Conservation (phyloP, 2,797 vertebrate genomes). For the Esox masquinongy region DNA sequence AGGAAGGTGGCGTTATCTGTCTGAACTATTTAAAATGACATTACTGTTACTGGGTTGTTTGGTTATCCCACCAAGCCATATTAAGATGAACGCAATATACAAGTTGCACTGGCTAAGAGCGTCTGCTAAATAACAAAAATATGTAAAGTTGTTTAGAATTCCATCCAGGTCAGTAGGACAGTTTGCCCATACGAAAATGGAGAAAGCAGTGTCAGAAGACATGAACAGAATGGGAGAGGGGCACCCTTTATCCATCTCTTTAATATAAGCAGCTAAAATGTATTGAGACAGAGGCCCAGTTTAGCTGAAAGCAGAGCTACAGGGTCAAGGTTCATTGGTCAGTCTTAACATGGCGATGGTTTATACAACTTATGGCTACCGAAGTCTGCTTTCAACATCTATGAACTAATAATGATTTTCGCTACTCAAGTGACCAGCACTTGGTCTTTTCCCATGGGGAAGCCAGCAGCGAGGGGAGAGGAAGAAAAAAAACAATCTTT, state of each 20-base stretch:
- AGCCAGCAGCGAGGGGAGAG: too few relatives aligned
- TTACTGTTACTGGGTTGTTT: too few relatives aligned
- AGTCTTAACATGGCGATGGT: neutral
- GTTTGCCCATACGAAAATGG: neutral
- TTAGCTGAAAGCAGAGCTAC: neutral
- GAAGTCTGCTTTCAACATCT: neutral
- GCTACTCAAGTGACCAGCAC: too few relatives aligned
- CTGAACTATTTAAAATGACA: too few relatives aligned
- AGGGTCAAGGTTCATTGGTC: neutral
- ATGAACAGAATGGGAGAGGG: neutral
- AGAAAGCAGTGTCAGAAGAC: neutral
- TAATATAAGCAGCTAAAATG: neutral
- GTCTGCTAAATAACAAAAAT: too few relatives aligned
- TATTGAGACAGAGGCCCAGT: neutral
- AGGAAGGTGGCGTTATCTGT: too few relatives aligned
- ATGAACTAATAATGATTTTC: neutral
- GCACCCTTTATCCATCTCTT: neutral
- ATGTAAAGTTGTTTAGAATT: neutral
- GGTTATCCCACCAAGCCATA: too few relatives aligned
- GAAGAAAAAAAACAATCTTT: neutral
- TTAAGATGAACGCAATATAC: too few relatives aligned
- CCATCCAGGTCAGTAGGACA: neutral
- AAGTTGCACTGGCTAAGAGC: too few relatives aligned
- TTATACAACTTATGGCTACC: neutral
- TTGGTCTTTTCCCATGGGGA: neutral